Evolutionary conservation across 2,888 invertebrate species (phyloP).

Genomic region (Thereva unica): DNA sequence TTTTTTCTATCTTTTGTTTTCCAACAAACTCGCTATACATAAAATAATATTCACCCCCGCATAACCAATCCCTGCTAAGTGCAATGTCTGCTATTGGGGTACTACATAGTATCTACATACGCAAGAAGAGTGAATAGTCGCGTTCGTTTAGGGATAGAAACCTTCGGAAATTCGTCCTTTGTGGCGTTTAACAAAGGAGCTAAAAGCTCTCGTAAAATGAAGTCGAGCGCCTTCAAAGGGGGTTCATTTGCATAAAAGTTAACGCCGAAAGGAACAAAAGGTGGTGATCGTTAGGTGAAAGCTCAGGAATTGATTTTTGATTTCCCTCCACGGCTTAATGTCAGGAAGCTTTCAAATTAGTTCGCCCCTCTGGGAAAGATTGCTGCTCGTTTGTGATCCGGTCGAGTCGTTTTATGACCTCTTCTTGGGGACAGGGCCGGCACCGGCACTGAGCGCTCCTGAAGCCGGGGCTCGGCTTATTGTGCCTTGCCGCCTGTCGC

Average conservation of each 20-base stretch:
- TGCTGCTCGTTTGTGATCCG: background rate
- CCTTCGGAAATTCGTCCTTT: background rate
- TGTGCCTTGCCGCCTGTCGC: background rate
- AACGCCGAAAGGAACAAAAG: constrained; percentile 14
- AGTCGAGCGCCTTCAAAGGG: constrained; percentile 11
- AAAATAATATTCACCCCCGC: constrained; percentile 12
- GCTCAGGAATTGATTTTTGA: constrained; percentile 20
- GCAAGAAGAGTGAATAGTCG: background rate
- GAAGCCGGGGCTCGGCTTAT: no score
- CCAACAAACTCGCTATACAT: background rate
- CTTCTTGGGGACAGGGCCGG: no score
- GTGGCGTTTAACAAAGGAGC: background rate
- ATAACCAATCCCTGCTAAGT: background rate
- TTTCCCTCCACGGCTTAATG: constrained; percentile 11
- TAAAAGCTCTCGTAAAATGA: background rate
- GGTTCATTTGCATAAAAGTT: constrained; percentile 28
- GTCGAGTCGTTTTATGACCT: background rate
- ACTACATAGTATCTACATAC: background rate
- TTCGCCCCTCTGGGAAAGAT: background rate
- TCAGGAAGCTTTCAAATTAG: constrained; percentile 24
- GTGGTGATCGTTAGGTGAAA: constrained; percentile 13
- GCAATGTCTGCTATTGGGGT: background rate
- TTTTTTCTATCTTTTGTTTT: constrained; percentile 15
- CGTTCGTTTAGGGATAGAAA: background rate
- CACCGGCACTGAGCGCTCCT: no score